Percentiles rank a stretch among this genome's conserved stretches.
Evolutionary conservation across 2,888 invertebrate genomes (phyloP).

Genomic region (Phengaris alcon): DNA sequence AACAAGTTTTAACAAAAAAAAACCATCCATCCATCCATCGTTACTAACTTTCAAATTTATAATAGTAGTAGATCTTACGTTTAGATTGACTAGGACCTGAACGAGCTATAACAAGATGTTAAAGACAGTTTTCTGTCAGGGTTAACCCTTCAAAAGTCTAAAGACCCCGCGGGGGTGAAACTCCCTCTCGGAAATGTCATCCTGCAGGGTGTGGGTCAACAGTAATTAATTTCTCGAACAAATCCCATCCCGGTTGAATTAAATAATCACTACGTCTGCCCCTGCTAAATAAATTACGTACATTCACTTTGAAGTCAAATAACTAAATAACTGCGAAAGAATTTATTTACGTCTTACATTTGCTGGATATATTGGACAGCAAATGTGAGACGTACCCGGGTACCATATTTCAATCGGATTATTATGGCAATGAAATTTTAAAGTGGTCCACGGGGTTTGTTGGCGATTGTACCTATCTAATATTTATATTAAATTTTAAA

Average conservation of each 20-base stretch:
- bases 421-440: too few relatives aligned
- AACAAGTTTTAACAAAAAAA: too few relatives aligned
- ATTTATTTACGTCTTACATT: background rate
- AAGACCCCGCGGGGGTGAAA: background rate
- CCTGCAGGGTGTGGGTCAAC: background rate
- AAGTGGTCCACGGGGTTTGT: too few relatives aligned
- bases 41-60: too few relatives aligned
- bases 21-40: too few relatives aligned
- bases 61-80: too few relatives aligned
- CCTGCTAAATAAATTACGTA: background rate
- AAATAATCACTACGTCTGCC: background rate
- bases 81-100: background rate
- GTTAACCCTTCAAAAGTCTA: background rate
- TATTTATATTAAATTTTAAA: too few relatives aligned
- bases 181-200: slow-evolving; percentile 5
- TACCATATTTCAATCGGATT: too few relatives aligned
- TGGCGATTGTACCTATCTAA: too few relatives aligned
- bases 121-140: background rate
- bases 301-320: background rate
- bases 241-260: background rate
- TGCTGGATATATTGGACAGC: background rate
- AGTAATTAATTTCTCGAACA: slow-evolving; percentile 13
- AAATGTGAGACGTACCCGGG: too few relatives aligned
- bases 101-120: background rate
- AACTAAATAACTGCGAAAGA: background rate